These are phyloP conservation scores for Pionites leucogaster DNA, from an alignment of 2,113 vertebrate genomes.

Conservation along the genomic window DNA sequence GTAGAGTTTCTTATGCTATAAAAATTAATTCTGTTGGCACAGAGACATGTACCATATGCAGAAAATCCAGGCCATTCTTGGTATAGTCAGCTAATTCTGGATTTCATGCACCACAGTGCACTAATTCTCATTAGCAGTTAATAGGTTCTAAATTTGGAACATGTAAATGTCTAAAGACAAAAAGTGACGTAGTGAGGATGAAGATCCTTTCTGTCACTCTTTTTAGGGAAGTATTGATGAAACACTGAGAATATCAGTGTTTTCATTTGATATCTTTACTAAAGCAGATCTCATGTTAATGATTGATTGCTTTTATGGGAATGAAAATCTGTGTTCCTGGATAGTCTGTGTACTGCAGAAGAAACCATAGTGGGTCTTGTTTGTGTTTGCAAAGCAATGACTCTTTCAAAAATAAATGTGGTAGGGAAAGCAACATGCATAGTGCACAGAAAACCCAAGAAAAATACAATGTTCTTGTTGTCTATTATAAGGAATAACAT, in stretches of 20 bases:
- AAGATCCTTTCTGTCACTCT: neutral
- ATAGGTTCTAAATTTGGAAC: constrained; percentile 47
- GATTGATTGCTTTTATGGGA: neutral
- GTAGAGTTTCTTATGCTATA: neutral
- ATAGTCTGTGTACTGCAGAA: neutral
- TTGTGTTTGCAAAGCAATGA: neutral
- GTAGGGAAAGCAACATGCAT: neutral
- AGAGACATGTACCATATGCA: neutral
- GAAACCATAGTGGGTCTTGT: neutral
- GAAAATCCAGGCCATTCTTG: neutral
- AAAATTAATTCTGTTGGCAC: neutral
- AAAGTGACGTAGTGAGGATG: constrained; percentile 3
- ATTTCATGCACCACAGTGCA: neutral
- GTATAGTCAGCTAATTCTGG: neutral
- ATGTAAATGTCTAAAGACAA: constrained; percentile 17
- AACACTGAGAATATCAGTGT: neutral
- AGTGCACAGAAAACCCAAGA: neutral
- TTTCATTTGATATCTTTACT: constrained; percentile 3
- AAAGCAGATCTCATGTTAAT: neutral
- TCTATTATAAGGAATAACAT: neutral
- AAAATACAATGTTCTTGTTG: neutral
- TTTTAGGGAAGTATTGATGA: neutral
- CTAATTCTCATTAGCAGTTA: neutral
- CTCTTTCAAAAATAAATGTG: neutral
- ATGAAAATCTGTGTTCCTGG: neutral